Percentiles rank a stretch among this genome's conserved stretches.
Evolutionary conservation across 2,797 vertebrate species (phyloP).

Genomic region (Rhincodon typus): DNA sequence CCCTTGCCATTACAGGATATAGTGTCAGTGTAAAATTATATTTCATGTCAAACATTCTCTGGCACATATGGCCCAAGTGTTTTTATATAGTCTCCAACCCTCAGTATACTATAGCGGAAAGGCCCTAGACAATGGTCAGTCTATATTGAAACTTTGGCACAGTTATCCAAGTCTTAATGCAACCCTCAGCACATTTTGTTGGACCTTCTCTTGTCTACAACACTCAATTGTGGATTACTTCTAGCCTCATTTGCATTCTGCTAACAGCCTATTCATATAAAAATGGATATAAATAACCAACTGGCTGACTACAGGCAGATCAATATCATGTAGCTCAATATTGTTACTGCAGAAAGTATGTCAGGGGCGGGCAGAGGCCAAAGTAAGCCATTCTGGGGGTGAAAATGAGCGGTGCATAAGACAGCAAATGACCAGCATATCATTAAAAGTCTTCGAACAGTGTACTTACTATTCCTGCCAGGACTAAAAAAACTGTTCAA

Average conservation of each 20-base stretch:
- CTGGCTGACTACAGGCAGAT: background rate
- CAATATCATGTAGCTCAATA: background rate
- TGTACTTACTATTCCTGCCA: background rate
- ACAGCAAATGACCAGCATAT: background rate
- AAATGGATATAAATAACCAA: background rate
- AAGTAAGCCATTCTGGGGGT: background rate
- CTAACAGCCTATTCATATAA: background rate
- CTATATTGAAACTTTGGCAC: background rate
- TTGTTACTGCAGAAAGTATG: background rate
- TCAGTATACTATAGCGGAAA: background rate
- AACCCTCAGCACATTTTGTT: background rate
- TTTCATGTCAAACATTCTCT: background rate
- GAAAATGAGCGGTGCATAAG: background rate
- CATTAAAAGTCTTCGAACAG: background rate
- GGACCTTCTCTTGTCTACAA: background rate
- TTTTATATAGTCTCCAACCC: background rate
- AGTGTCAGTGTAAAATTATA: background rate
- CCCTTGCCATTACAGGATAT: background rate
- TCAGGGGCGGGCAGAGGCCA: background rate
- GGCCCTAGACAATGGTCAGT: background rate
- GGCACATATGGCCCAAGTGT: background rate
- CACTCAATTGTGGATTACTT: background rate
- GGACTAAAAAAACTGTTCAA: background rate
- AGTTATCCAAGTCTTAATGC: background rate
- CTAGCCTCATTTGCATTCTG: background rate